Conservation (phyloP, 2,113 vertebrate genomes). For the Mesoclemmys tuberculata region DNA sequence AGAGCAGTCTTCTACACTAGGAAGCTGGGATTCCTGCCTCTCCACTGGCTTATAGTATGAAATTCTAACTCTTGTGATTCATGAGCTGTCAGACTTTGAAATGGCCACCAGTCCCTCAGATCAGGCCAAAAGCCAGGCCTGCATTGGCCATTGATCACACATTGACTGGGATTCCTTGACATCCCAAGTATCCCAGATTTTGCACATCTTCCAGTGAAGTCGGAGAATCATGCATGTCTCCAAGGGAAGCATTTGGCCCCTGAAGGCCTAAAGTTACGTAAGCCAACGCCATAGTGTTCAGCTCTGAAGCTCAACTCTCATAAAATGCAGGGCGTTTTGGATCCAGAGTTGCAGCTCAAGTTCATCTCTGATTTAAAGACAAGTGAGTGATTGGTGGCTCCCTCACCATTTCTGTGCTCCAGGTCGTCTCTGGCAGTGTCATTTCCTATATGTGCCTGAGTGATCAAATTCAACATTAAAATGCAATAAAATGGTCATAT, state of each 20-base stretch:
- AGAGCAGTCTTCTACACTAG: not conserved
- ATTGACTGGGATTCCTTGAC: not conserved
- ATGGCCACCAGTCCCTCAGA: not conserved
- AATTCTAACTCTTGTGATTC: not conserved
- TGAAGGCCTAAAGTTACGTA: not conserved
- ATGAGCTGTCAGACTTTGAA: not conserved
- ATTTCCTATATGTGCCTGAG: not conserved
- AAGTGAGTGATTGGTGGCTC: not conserved
- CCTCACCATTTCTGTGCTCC: not conserved
- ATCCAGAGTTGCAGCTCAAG: not conserved
- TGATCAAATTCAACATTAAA: not conserved
- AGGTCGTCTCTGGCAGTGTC: not conserved
- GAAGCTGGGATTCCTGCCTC: not conserved
- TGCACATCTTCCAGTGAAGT: not conserved
- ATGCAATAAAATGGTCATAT: not conserved
- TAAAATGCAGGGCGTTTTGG: not conserved
- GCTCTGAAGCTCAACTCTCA: not conserved
- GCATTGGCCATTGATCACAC: not conserved
- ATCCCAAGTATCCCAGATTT: fast-evolving
- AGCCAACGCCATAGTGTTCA: not conserved
- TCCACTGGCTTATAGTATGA: not conserved
- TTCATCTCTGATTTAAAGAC: not conserved
- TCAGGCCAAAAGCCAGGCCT: not conserved
- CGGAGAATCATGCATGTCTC: fast-evolving
- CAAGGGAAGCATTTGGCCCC: not conserved